Conservation (phyloP, 1,140 invertebrate genomes). For the Macrobrachium nipponense region DNA sequence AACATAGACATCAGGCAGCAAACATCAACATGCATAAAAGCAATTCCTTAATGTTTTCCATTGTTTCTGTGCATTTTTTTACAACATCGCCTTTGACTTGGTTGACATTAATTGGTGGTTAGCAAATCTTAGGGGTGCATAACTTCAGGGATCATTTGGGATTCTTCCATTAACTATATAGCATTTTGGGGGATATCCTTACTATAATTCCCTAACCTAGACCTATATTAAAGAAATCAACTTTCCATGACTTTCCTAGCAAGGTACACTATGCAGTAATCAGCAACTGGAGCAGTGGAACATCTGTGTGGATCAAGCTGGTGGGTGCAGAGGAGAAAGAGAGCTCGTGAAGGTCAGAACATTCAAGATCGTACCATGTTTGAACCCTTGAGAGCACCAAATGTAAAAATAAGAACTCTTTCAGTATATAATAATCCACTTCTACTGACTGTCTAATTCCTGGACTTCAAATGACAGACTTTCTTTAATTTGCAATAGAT, state of each 20-base stretch:
- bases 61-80: too few species aligned
- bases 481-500: conserved; percentile 28
- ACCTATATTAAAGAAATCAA: conserved; percentile 6
- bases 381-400: conserved; percentile 56
- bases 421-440: conserved; percentile 38
- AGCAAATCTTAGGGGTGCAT: too few species aligned
- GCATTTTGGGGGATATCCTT: too few species aligned
- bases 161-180: too few species aligned
- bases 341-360: conserved; percentile 50
- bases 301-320: conserved; percentile 52
- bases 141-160: too few species aligned
- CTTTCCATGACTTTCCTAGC: conserved; percentile 41
- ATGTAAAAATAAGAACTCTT: conserved; percentile 51
- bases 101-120: too few species aligned
- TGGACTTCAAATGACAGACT: conserved; percentile 16
- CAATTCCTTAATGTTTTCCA: too few species aligned
- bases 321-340: conserved; percentile 47
- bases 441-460: not conserved
- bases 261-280: conserved; percentile 44
- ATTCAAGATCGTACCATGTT: conserved; percentile 52
- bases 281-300: conserved; percentile 47
- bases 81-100: too few species aligned
- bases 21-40: too few species aligned
- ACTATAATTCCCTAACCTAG: too few species aligned
- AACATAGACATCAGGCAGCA: too few species aligned